Evolutionary conservation across 2,888 invertebrate genomes (phyloP), one percentile per base, ranked within the genome.

Genomic region (Adela reaumurella): DNA sequence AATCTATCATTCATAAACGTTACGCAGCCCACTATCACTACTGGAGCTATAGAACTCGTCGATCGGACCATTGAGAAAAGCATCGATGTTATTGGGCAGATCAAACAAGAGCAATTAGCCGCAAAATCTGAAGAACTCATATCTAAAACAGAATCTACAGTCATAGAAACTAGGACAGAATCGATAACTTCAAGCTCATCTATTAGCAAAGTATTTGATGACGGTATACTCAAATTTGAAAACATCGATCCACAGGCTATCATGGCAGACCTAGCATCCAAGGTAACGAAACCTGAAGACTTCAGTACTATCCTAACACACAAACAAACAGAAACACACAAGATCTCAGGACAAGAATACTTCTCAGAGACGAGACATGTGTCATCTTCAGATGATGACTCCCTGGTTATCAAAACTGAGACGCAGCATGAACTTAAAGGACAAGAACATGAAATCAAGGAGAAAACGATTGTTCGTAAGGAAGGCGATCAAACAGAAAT

Each of bases 31-130:
- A 81, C 80, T 19, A 65, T 77, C 28, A 82, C 81, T 1, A 81
- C 68, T 47, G 82, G 82, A 52, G 81, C 81, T 20, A 81, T 73
- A 55, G 83, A 82, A 58, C 62, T 81, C 24, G 82, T 82, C 11
- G 81, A 83, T 58, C 65, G 77, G 35, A 70, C 74, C 1, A 70
- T 78, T 17, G 74, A 77, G 60, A 77, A 71, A 52, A 76, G 76
- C 48, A 68, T 73, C 41, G 67, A 67, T 45, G 71, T 74, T 1
- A 70, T 72, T 43, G 70, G 71, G 53, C 72, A 78, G 63, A 73
- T 73, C 24, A 71, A 74, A 51, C 65, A 69, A 57, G 74, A 80
- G 62, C 68, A 74, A 51, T 59, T 70, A 19, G 76, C 74, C 8
- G 70, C 70, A 2, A 65, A 76, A 64, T 64, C 71, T 64, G 78